Evolutionary conservation across 2,797 vertebrate genomes (phyloP), one percentile per base, ranked within the genome.

Genomic region (Dermochelys coriacea): DNA sequence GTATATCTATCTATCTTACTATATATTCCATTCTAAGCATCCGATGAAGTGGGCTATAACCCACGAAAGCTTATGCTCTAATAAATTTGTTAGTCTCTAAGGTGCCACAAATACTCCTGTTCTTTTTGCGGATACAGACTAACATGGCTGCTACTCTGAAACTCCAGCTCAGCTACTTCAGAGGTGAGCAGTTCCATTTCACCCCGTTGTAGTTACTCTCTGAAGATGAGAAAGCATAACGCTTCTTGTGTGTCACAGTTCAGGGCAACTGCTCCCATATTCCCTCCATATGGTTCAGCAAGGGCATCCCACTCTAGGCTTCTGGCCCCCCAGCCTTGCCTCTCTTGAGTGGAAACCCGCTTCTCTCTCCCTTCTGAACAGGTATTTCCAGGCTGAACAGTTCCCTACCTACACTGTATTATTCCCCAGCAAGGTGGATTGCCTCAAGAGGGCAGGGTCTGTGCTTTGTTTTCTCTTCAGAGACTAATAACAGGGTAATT

Each of bases 81-180:
- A n/a, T n/a, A n/a, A n/a, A n/a, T n/a, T n/a, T n/a, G n/a, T 41
- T 41, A 41, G 41, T 41, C 41, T 41, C 41, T 41, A 41, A 41
- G 41, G 41, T 41, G 41, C 41, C 41, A 41, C 41, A 41, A 41
- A 41, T 41, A 41, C 41, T 41, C 41, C 41, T 41, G 41, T 41
- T 41, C 41, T 41, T 41, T 41, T 41, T 41, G 41, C 41, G 41
- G 41, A 41, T 41, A 41, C 41, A 41, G 41, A 5, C 41, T 41
- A 41, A 41, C 41, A 41, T 41, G 41, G 41, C 41, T 41, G 5
- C 41, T 41, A 41, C 41, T 41, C 41, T 41, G 41, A 41, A 41
- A 84, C 57, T 95, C 92, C 68, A 90, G 92, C 93, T 92, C 23
- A 0, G 79, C 49, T 90, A 92, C 88, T 86, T 80, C 85, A 93